Evolutionary conservation across 2,797 vertebrate genomes (phyloP), one percentile per base, ranked within the genome.

Genomic region (Phataginus tricuspis): DNA sequence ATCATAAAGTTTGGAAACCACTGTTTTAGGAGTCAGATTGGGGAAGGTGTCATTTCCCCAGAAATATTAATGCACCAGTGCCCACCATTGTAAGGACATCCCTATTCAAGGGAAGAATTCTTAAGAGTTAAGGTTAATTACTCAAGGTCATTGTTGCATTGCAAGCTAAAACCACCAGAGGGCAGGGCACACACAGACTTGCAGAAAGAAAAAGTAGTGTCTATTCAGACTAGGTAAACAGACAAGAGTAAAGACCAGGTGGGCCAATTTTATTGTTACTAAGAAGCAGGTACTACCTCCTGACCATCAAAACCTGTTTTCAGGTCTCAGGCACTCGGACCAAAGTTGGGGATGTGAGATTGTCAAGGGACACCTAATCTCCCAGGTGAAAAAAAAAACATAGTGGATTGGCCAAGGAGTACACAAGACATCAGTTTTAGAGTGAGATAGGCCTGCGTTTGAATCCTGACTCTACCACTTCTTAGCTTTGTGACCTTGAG

Each of bases 101-200:
- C 53, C 49, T 66, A 37, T 69, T 91, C 13, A 72, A 90, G 42
- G 6, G 53, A 84, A 59, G 49, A 57, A 92, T 68, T n/a, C 19
- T 5, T 39, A 45, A 86, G 45, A 64, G 11, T 14, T 55, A 89
- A 91, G 23, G 18, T 80, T 92, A 91, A 75, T n/a, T 86, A 86
- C 11, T 55, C 82, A 95, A 87, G 94, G 78, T 96, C 94, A 97
- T 71, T 78, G 74, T 27, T 96, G 79, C 83, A 93, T 57, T 96
- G 25, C 18, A 93, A 84, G 11, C 1, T 12, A 64, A 27, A 45
- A 87, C 85, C 97, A 94, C 92, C 94, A 97, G 97, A 95, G 97
- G 97, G 95, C 97, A 97, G 86, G 45, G 6, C 53, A 91, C 25
- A 95, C 86, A 79, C 42, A 94, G 42, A 94, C 29, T 97, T 95